Evolutionary conservation across 30 jellyfish, hydroid and myxozoan genomes (phyloP).

Genomic region (Cassiopea xamachana): DNA sequence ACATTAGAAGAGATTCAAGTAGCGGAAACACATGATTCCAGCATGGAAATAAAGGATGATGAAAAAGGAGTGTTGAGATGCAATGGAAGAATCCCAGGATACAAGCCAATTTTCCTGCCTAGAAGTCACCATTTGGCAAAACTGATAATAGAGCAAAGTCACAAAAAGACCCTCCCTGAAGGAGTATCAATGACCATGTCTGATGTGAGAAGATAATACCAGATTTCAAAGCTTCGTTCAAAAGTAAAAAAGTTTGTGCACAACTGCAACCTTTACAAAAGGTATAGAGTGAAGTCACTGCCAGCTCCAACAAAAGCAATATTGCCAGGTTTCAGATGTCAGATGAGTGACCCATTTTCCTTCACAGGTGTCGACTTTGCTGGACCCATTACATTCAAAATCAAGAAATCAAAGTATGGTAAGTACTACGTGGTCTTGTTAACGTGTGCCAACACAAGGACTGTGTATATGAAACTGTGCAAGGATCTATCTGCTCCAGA

Average conservation of each 20-base stretch:
- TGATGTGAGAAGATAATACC: conserved; percentile 10
- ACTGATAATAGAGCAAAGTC: conserved; percentile 51
- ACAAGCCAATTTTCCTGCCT: conserved; percentile 67
- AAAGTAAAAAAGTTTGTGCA: conserved; percentile 7
- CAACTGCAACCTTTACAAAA: background rate
- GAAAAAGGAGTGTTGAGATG: conserved; percentile 61
- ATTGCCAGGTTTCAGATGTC: background rate
- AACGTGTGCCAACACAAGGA: background rate
- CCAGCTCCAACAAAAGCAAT: background rate
- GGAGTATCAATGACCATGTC: conserved; percentile 68
- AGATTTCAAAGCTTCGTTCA: conserved; percentile 41
- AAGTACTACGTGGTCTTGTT: background rate
- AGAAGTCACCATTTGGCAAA: conserved; percentile 42
- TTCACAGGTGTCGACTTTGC: background rate
- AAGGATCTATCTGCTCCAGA: background rate
- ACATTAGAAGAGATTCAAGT: too few relatives aligned
- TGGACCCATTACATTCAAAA: background rate
- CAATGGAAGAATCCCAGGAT: conserved; percentile 68
- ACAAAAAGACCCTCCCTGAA: conserved; percentile 56
- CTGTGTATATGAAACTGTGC: background rate
- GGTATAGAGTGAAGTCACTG: background rate
- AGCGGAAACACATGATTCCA: too few relatives aligned
- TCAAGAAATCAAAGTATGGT: background rate
- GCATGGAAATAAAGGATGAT: conserved; percentile 2
- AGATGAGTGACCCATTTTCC: background rate